Percentiles rank a stretch among this genome's conserved stretches.
Conservation (phyloP, 1,140 invertebrate genomes). For the Apis mellifera region Amel_HAv3.1 CM009935.2:7864501-7865000, state of each 20-base stretch:
- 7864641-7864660: slow-evolving; percentile 26
- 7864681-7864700: slow-evolving; percentile 9
- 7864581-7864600: slow-evolving; percentile 18
- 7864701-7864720: not conserved
- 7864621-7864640: slow-evolving; percentile 42
- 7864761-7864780: not conserved
- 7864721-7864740: not conserved
- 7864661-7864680: slow-evolving; percentile 28
- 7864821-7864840: no score
- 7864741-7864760: not conserved
- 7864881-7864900: no score
- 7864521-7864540: slow-evolving; percentile 6
- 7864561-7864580: slow-evolving; percentile 45
- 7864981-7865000: no score
- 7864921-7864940: no score
- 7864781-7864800: no score
- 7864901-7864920: no score
- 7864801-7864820: no score
- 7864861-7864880: no score
- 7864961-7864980: no score
- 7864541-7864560: not conserved
- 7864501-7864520: slow-evolving; percentile 18
- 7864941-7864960: no score
- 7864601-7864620: slow-evolving; percentile 15
- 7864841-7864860: no score